Evolutionary conservation across 2,888 invertebrate species (phyloP), one percentile per base, ranked within the genome.

Genomic region (Unio delphinus): DNA sequence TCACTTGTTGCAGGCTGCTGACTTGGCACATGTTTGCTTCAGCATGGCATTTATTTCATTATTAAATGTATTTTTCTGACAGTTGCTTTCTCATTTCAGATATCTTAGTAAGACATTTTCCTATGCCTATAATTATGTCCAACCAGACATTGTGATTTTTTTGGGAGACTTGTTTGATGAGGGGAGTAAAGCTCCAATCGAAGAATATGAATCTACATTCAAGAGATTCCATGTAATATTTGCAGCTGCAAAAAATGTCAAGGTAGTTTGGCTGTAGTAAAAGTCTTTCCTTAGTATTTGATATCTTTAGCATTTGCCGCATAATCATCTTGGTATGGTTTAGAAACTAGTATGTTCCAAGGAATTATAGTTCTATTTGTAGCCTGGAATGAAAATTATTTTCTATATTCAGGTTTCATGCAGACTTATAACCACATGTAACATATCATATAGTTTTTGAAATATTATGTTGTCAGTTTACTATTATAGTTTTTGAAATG

Each of bases 101-200:
- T 98, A 95, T 89, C 90, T 98, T 68, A 91, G 91, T 56, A 94
- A 94, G 84, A 95, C 96, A 58, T 98, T 96, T 89, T 90, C 91
- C 20, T 92, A 93, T 78, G 97, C 95, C 4, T 89, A 94, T 57
- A 90, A 92, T 58, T 93, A 94, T 88, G 92, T 94, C 61, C 91
- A 94, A 79, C 98, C 98, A 15, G 93, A 98, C 90, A 92, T 96
- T 20, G 92, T 98, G 64, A 92, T 96, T 61, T 98, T 96, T 90
- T 91, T 99, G 69, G 99, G 99, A 1, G 99, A 99, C 90, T 91
- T 98, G 65, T 94, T 97, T 92, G 98, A 99, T 87, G 99, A 99
- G 91, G 98, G 98, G 0, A 95, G 95, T 71, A 92, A 93, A 72
- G 94, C 96, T 2, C 92, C 92, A 4, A 91, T 92, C 72, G 91